Evolutionary conservation across 1,140 invertebrate genomes (phyloP).

Genomic region (Ridgeia piscesae): DNA sequence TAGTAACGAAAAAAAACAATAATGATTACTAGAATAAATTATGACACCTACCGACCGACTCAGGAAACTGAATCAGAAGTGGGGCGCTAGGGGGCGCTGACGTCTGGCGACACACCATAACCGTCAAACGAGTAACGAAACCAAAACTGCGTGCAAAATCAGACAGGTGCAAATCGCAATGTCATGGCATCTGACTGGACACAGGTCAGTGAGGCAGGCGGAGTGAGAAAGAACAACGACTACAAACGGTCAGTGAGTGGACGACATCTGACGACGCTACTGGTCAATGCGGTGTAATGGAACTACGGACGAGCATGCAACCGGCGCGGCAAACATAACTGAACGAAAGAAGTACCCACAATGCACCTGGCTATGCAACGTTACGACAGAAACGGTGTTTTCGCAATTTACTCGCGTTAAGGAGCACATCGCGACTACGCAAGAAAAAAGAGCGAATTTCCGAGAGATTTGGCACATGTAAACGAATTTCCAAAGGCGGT

Average conservation of each 20-base stretch:
- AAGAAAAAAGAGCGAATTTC: background rate
- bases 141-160: background rate
- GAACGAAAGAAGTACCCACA: background rate
- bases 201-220: background rate
- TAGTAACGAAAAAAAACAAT: background rate
- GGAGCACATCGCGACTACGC: background rate
- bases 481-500: background rate
- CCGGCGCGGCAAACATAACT: background rate
- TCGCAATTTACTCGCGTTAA: background rate
- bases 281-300: background rate
- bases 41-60: background rate
- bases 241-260: background rate
- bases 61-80: background rate
- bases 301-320: background rate
- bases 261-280: background rate
- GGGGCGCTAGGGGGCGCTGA: background rate
- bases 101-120: background rate
- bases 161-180: background rate
- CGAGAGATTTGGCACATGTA: background rate
- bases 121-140: background rate
- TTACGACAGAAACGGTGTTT: background rate
- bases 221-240: background rate
- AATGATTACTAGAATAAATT: background rate
- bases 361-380: background rate
- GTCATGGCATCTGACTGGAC: background rate